These are phyloP conservation scores for Athalia circularis DNA, from an alignment of 2,888 invertebrate genomes.

Conservation along the genomic window DNA sequence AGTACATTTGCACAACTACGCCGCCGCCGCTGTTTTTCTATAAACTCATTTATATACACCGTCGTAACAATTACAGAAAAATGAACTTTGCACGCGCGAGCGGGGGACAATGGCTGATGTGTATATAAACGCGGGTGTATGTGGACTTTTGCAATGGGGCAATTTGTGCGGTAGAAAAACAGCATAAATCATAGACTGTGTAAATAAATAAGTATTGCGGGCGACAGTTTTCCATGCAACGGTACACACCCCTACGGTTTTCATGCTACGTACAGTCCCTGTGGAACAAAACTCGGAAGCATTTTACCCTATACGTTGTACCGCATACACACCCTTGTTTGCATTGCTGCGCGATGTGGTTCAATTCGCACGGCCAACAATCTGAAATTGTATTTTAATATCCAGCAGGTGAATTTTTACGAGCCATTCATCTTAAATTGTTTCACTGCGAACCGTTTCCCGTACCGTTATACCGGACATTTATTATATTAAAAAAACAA, in stretches of 20 bases:
- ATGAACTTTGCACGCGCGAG: no score
- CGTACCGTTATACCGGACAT: background rate
- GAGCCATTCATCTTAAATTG: slow-evolving; percentile 33
- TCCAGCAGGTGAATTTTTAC: slow-evolving; percentile 39
- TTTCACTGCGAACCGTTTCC: slow-evolving; percentile 25
- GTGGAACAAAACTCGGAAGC: slow-evolving; percentile 20
- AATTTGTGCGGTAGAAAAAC: slow-evolving; percentile 50
- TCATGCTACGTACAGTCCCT: background rate
- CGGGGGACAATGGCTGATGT: background rate
- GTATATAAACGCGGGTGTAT: background rate
- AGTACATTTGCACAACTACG: no score
- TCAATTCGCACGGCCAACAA: slow-evolving; percentile 17
- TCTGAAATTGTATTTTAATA: slow-evolving; percentile 45
- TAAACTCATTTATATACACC: no score
- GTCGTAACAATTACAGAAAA: no score
- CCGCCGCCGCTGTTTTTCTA: no score
- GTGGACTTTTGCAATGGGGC: slow-evolving; percentile 42
- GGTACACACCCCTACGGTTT: background rate
- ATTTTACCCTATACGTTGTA: slow-evolving; percentile 3
- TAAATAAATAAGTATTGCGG: slow-evolving; percentile 54
- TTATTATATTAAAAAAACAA: background rate
- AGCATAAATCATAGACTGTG: slow-evolving; percentile 49
- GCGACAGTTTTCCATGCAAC: slow-evolving; percentile 48
- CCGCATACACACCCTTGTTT: slow-evolving; percentile 24
- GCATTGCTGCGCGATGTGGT: slow-evolving; percentile 23